These are phyloP conservation scores for Galbula dea DNA, from an alignment of 2,113 vertebrate genomes.

Conservation along the genomic window DNA sequence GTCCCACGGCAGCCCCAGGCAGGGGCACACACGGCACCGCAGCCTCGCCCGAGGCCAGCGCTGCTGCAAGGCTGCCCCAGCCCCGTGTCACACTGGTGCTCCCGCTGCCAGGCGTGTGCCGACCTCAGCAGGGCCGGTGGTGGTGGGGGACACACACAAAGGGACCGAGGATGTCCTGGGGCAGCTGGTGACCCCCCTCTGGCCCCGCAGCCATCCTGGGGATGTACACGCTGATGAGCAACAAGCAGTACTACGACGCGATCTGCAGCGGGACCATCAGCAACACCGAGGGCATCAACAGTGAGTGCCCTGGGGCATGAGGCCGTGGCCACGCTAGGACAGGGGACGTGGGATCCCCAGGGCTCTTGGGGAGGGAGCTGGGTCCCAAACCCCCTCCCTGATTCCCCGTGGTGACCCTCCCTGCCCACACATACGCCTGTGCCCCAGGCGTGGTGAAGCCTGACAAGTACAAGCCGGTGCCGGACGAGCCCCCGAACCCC, in stretches of 20 bases:
- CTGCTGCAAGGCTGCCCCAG: accelerated
- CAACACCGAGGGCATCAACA: constrained; percentile 96
- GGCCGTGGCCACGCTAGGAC: too few relatives aligned
- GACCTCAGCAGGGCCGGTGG: too few relatives aligned
- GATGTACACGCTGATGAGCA: constrained; percentile 99
- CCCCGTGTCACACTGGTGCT: neutral
- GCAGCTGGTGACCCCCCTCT: accelerated
- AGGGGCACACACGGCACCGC: too few relatives aligned
- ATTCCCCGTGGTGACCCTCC: neutral
- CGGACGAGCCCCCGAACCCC: constrained; percentile 90
- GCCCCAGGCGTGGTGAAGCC: constrained; percentile 91
- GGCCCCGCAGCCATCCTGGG: constrained; percentile 86
- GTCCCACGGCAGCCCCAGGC: too few relatives aligned
- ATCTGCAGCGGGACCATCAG: constrained; percentile 87
- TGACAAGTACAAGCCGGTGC: constrained; percentile 89
- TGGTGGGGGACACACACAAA: too few relatives aligned
- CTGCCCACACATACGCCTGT: accelerated
- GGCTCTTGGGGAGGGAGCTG: too few relatives aligned
- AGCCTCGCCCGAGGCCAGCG: neutral
- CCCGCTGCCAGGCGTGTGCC: neutral
- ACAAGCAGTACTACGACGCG: constrained; percentile 98
- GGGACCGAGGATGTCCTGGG: neutral
- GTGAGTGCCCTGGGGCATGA: constrained; percentile 69
- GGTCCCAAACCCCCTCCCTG: too few relatives aligned
- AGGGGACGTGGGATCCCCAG: neutral